A percentile compares a stretch with the other conserved stretches of the same genome.
phyloP scores from a whole-genome alignment of 2,113 vertebrate species.

The Gavia stellata region DNA sequence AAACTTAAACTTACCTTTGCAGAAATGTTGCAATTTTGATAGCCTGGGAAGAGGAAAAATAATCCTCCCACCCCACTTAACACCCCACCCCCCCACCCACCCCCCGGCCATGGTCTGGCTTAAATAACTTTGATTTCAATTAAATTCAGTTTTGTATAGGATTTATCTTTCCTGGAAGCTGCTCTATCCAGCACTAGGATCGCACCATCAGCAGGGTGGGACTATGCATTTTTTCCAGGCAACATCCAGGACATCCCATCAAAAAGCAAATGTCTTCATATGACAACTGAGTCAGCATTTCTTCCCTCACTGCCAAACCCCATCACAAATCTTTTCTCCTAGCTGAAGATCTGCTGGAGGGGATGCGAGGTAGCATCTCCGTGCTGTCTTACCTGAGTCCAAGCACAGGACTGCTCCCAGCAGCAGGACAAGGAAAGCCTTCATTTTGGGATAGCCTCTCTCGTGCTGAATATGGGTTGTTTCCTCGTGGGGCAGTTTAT shows the following conservation, averaged over 20 bases:
- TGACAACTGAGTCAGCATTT: fast-evolving
- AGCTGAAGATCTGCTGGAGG: too few relatives aligned
- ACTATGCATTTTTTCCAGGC: neutral
- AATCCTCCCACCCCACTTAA: neutral
- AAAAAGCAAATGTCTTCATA: fast-evolving
- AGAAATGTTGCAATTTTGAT: neutral
- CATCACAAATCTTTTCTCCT: neutral
- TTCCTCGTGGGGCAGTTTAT: neutral
- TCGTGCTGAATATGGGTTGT: neutral
- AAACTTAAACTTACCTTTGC: neutral
- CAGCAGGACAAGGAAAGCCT: neutral
- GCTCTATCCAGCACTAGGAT: neutral
- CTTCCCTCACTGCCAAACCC: neutral
- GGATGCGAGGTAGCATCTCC: fast-evolving
- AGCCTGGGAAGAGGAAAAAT: neutral
- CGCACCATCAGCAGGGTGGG: neutral
- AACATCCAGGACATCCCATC: neutral
- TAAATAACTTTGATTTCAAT: neutral
- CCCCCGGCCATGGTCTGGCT: too few relatives aligned
- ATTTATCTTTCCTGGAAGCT: neutral
- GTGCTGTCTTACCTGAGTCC: constrained; percentile 12
- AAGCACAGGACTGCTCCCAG: constrained; percentile 21
- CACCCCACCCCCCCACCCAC: too few relatives aligned
- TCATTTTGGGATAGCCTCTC: constrained; percentile 1
- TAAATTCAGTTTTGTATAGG: neutral